Evolutionary conservation across 2,888 invertebrate species (phyloP).

Genomic region (Lasius platythorax): DNA sequence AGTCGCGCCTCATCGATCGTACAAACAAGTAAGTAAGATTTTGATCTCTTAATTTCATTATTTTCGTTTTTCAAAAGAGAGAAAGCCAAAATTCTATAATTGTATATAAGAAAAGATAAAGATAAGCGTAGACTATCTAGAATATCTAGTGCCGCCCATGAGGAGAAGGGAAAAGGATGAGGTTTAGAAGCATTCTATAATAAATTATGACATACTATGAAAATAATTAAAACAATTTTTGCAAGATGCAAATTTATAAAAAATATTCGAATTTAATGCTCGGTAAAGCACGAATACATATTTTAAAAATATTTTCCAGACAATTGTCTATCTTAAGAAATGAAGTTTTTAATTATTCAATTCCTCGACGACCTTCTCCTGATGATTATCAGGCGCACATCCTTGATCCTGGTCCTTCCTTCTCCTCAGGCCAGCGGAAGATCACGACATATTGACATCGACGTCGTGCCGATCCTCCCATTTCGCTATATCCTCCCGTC

Average conservation of each 20-base stretch:
- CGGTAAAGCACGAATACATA: not conserved
- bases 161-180: constrained; percentile 80
- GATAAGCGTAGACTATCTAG: constrained; percentile 33
- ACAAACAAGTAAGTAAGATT: constrained; percentile 78
- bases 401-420: constrained; percentile 77
- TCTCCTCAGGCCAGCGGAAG: constrained; percentile 77
- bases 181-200: constrained; percentile 50
- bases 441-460: constrained; percentile 64
- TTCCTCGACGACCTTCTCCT: constrained; percentile 75
- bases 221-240: not conserved
- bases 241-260: not conserved
- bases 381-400: constrained; percentile 72
- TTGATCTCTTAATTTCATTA: not conserved
- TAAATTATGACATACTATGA: not conserved
- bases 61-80: not conserved
- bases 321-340: not conserved
- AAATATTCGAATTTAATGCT: not conserved
- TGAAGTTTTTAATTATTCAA: constrained; percentile 18
- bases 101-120: constrained; percentile 21
- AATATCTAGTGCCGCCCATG: constrained; percentile 69
- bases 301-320: not conserved
- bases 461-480: constrained; percentile 62
- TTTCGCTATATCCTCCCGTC: constrained; percentile 44
- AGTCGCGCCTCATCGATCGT: constrained; percentile 79
- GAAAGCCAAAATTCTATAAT: not conserved